Base-by-base conservation (phyloP, 2,888 invertebrate species). In the Agrotis segetum region DNA sequence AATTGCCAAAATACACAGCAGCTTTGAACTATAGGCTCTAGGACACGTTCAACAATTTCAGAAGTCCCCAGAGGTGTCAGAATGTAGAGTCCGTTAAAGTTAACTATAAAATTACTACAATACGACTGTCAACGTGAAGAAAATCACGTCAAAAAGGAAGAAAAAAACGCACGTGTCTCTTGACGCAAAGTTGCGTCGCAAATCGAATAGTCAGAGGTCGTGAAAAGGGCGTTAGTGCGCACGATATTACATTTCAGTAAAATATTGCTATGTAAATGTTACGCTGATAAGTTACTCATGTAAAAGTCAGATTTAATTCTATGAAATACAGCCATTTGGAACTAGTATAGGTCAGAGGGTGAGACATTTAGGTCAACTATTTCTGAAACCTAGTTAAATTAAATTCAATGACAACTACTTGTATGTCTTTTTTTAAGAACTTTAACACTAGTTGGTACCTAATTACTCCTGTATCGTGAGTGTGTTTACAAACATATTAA, bases 191-290 rank as follows among this genome's bases (percentile, higher is more conserved):
- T 56, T 34, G 3, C n/a, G 34, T 56, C 7, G n/a, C 34, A 3
- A 34, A 34, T 34, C 56, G 56, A 56, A 34, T 56, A 7, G 13
- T n/a, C n/a, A 17, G 56, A 56, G 56, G 56, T 34, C 56, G 56
- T n/a, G 56, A 6, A 34, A 6, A 13, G 56, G 56, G 2, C 13
- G n/a, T 56, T 34, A 14, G 55, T 24, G 19, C 64, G 29, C 62
- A 72, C n/a, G 44, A 19, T 72, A 64, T 72, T 58, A 34, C 14
- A 13, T 73, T 73, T 73, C 72, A 64, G 73, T 64, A 64, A 72
- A 21, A 50, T 50, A 72, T 50, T n/a, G 13, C 64, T 34, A 24
- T 73, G 50, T 1, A 46, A 63, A 72, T 58, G n/a, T 63, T 49
- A 69, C 50, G 5, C 44, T 67, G 55, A 67, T 44, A 69, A 58